A percentile compares a stretch with the other conserved stretches of the same genome.
These are phyloP conservation scores for Cyclargus thomasi DNA, from an alignment of 1,140 invertebrate species.

Conservation along the genomic window DNA sequence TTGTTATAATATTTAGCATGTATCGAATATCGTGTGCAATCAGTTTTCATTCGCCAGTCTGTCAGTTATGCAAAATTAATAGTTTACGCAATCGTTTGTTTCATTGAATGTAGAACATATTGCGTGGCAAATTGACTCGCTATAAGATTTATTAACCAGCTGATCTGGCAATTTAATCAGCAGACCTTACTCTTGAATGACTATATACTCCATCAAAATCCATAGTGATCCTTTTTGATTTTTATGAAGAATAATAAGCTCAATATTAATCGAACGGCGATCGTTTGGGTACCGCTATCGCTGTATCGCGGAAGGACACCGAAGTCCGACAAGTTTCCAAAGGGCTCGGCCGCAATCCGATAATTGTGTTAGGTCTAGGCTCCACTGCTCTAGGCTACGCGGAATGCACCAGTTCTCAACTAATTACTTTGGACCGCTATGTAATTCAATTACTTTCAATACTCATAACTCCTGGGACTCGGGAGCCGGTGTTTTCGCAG, in stretches of 20 bases:
- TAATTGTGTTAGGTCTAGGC: constrained; percentile 22
- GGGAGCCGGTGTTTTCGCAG: not conserved
- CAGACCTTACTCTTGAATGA: no score
- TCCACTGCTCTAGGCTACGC: not conserved
- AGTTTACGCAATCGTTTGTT: not conserved
- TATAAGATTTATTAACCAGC: no score
- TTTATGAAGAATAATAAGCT: no score
- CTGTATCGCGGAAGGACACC: not conserved
- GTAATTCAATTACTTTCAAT: not conserved
- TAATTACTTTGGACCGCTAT: not conserved
- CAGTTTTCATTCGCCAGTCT: not conserved
- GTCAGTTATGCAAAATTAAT: not conserved
- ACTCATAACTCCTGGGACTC: not conserved
- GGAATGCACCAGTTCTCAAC: constrained; percentile 1
- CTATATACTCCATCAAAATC: no score
- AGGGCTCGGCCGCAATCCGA: constrained; percentile 23
- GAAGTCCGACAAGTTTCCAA: not conserved
- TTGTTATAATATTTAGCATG: not conserved
- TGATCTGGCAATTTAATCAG: no score
- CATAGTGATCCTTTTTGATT: no score
- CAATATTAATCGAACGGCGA: not conserved
- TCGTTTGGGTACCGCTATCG: not conserved
- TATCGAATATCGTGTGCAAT: not conserved
- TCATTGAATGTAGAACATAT: not conserved
- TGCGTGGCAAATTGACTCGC: no score